A percentile compares a stretch with the other conserved stretches of the same genome.
These are phyloP conservation scores for Dendrocincla tyrannina DNA, from an alignment of 2,797 vertebrate species.

Conservation along the genomic window DNA sequence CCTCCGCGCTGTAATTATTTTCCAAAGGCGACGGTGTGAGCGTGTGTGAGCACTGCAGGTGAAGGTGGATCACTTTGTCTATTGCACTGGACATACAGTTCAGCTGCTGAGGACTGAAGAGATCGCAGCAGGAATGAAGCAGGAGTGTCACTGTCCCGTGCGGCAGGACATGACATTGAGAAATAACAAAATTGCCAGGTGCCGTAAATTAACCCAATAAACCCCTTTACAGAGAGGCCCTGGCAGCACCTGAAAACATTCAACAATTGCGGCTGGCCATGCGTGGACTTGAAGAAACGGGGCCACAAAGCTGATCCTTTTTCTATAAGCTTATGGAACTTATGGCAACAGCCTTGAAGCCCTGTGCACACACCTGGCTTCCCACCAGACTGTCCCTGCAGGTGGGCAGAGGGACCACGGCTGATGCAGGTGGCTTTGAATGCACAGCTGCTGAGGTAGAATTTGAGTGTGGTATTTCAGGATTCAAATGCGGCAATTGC, in stretches of 20 bases:
- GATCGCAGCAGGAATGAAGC: background rate
- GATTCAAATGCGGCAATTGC: background rate
- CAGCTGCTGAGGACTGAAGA: background rate
- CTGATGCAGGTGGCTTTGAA: background rate
- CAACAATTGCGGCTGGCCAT: background rate
- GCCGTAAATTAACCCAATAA: background rate
- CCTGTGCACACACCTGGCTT: background rate
- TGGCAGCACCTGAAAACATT: background rate
- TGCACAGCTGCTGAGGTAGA: background rate
- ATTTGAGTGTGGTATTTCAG: background rate
- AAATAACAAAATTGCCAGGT: background rate
- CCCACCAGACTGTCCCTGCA: background rate
- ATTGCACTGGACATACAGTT: background rate
- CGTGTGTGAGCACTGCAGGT: background rate
- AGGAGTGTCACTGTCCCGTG: background rate
- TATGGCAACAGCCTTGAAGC: rapidly evolving
- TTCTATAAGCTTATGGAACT: background rate
- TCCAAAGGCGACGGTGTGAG: slow-evolving; percentile 38
- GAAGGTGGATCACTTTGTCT: slow-evolving; percentile 30
- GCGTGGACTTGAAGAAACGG: background rate
- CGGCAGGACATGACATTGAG: background rate
- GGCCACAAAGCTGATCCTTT: background rate
- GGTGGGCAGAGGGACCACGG: no score
- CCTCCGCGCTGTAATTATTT: slow-evolving; percentile 64
- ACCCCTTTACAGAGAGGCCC: background rate